Evolutionary conservation across 2,888 invertebrate genomes (phyloP), one percentile per base, ranked within the genome.

Genomic region (Cryptocephalus moraei): DNA sequence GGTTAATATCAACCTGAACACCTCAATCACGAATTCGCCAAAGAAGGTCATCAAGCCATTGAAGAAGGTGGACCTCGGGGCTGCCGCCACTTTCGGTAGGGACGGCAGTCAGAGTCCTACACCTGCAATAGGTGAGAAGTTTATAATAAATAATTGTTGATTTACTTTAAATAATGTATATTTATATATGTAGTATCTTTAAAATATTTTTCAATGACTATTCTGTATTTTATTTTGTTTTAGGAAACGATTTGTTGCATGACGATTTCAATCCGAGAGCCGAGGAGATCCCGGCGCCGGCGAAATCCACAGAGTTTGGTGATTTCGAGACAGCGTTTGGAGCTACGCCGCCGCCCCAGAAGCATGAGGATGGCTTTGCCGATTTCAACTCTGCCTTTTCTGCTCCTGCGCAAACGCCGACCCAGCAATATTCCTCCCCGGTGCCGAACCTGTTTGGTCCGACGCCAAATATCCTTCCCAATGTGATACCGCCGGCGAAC

Each of bases 321-420:
- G 87, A 89, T 70, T 90, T 90, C 65, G 74, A 81, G 4, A 76
- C 80, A 51, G 88, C 84, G 1, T 88, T 88, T 66, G 75, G 73
- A 10, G 62, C 65, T 45, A 56, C 67, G 9, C 49, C 51, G 61
- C 8, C 54, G 8, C 33, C 48, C 1, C 49, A 52, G 47, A 56
- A 55, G 41, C 31, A 56, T 49, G 73, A 68, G 50, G 85, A 83
- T 57, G 85, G 84, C 54, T 91, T 91, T 70, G 91, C 89, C 0
- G 91, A 90, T 71, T 90, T 91, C 67, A 75, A 76, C 50, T 80
- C 81, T 40, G 87, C 87, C 8, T 90, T 89, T 69, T 64, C 62
- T 34, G 13, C 9, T 69, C 64, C 62, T 33, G n/a, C 32, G 6
- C 46, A 48, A 44, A 39, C 41, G 11, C 38, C 47, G 9, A 39